These are phyloP conservation scores for Drosophila murphyi DNA, from an alignment of 1,140 invertebrate genomes.

Conservation along the genomic window DNA sequence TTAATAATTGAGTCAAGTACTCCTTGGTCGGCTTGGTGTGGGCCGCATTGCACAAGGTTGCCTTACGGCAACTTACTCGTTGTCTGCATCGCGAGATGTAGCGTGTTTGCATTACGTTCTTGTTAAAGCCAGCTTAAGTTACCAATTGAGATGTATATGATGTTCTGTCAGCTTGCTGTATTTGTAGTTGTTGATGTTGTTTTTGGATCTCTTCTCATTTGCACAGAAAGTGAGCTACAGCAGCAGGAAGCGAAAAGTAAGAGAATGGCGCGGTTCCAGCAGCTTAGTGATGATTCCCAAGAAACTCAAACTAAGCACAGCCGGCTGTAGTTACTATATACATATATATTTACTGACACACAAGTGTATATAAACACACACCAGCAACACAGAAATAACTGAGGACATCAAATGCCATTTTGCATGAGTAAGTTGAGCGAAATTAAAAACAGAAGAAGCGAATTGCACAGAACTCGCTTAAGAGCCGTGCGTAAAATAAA, in stretches of 20 bases:
- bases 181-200: slow-evolving; percentile 8
- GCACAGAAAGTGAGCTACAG: slow-evolving; percentile 33
- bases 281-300: slow-evolving; percentile 78
- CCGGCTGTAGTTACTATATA: slow-evolving; percentile 27
- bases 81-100: slow-evolving; percentile 15
- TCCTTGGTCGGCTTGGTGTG: neutral
- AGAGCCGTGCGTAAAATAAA: slow-evolving; percentile 44
- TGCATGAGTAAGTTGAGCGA: slow-evolving; percentile 72
- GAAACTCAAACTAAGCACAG: slow-evolving; percentile 57
- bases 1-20: slow-evolving; percentile 28
- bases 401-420: slow-evolving; percentile 77
- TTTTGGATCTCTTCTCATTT: slow-evolving; percentile 41
- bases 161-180: slow-evolving; percentile 21
- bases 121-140: slow-evolving; percentile 58
- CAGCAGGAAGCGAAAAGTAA: slow-evolving; percentile 8
- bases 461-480: slow-evolving; percentile 65
- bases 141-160: slow-evolving; percentile 59
- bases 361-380: slow-evolving; percentile 23
- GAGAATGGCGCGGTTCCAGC: slow-evolving; percentile 40
- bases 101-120: slow-evolving; percentile 62
- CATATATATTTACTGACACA: slow-evolving; percentile 24
- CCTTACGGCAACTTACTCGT: neutral
- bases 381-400: slow-evolving; percentile 33
- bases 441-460: slow-evolving; percentile 62
- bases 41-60: slow-evolving; percentile 14